Evolutionary conservation across 2,113 vertebrate species (phyloP), one percentile per base, ranked within the genome.

Genomic region (Bostrychus sinensis): DNA sequence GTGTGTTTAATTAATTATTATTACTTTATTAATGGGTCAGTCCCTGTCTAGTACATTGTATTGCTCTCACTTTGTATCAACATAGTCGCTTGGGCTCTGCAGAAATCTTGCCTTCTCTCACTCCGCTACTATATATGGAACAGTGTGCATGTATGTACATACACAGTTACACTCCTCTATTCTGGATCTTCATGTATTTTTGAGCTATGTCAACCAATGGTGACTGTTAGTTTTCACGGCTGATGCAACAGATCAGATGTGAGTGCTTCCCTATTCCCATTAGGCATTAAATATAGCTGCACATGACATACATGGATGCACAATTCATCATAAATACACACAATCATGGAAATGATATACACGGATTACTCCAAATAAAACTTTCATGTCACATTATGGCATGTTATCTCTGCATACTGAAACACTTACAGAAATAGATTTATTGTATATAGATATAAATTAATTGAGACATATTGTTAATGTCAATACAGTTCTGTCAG

Each of bases 281-380:
- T 55, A 55, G 53, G 53, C 28, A 55, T 36, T 55, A 36, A 55
- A 55, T 55, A 55, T 36, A 55, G 30, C 53, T 55, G 30, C 53
- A 36, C 53, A 55, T 55, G 30, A 55, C 53, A 55, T 55, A 55
- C 53, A 34, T 55, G 53, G 17, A 36, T 55, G 53, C 53, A 6
- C 32, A 19, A 36, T 55, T 55, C 32, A 20, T 19, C 53, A 36
- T 55, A 55, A 32, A 32, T n/a, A n/a, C 30, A 17, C n/a, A 55
- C 17, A 17, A 32, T 19, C 12, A 36, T 55, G 34, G 10, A 51
- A 51, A 30, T 51, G 48, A 51, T 51, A 34, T 16, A 51, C 25
- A 51, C 16, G 1, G 23, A 51, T 51, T 51, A 30, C 16, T 51
- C 16, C 14, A n/a, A 30, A 28, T 51, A 51, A 51, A 51, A 51